Percentiles rank a stretch among this genome's conserved stretches.
Evolutionary conservation across 2,797 vertebrate species (phyloP).

Genomic region (Chrysocyon brachyurus): DNA sequence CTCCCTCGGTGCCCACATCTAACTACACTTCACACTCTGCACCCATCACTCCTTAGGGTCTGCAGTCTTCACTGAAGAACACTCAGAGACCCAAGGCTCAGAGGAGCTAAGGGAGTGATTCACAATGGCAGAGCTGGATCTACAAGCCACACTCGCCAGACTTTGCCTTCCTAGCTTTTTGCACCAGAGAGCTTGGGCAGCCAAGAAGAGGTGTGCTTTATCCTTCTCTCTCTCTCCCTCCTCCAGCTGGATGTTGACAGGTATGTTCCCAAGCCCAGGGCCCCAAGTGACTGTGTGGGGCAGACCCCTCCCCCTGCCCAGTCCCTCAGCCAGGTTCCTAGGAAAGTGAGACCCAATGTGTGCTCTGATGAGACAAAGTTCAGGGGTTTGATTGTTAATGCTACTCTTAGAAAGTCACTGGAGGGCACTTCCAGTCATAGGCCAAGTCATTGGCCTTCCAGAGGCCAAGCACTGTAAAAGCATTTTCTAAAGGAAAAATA

Average conservation of each 20-base stretch:
- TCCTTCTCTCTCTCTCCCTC: neutral
- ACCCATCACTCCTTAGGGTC: neutral
- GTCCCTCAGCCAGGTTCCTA: neutral
- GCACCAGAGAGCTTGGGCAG: neutral
- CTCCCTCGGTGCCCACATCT: accelerated
- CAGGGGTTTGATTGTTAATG: neutral
- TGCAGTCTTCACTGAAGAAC: neutral
- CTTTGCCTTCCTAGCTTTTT: neutral
- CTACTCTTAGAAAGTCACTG: neutral
- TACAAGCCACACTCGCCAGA: accelerated
- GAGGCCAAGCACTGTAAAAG: neutral
- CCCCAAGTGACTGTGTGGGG: neutral
- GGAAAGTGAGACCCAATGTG: neutral
- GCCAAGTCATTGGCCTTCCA: too few relatives aligned
- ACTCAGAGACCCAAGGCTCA: neutral
- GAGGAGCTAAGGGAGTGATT: neutral
- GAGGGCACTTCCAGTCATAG: too few relatives aligned
- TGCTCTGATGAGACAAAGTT: neutral
- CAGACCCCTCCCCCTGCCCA: accelerated
- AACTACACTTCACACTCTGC: too few relatives aligned
- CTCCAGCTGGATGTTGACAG: neutral
- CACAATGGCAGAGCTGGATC: neutral
- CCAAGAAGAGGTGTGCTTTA: neutral
- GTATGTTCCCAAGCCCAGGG: neutral
- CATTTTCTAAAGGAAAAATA: neutral